Base-by-base conservation (phyloP, 1,140 invertebrate genomes). In the Drosophila tsacasi region DNA sequence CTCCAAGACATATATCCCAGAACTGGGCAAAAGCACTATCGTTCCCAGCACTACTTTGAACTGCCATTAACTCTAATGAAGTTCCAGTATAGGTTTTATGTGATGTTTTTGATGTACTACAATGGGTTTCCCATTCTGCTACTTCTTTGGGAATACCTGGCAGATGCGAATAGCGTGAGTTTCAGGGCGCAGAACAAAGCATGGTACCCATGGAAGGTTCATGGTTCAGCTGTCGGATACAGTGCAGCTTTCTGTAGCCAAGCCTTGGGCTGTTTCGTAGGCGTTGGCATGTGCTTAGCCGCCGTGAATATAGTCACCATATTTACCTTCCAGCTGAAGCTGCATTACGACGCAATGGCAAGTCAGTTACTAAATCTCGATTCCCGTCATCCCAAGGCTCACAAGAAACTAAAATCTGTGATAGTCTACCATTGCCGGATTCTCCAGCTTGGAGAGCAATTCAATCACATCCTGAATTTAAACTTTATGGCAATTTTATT, bases 131-230 rank as follows among this genome's bases (percentile, higher is more conserved):
- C 90, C 5, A n/a, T 92, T 42, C 13, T 73, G 1, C 37, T 68
- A 17, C 39, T 83, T 2, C 4, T 77, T 9, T 89, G 73, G 35
- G 82, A 92, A 21, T 5, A 68, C 35, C 10, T 62, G 1, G 12
- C n/a, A 4, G 66, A 76, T 0, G 57, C 39, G 1, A 10, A 63
- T 1, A 32, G 66, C 0, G 7, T 86, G 3, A 59, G 47, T 4
- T 92, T 67, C 54, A 78, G 64, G 17, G 68, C 61, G 21, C 90
- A 92, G 55, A 83, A 77, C 10, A 79, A 83, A 39, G 74, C 89
- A 5, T 92, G 90, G 90, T 91, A 89, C 76, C 89, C 89, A 3
- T 92, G 90, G 90, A 78, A 66, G 0, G 61, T 65, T 13, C 17
- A 50, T 2, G 50, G 64, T 1, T 73, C 84, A 1, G 5, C 23